Evolutionary conservation across 2,888 invertebrate genomes (phyloP).

Genomic region (Chalcis sispes): DNA sequence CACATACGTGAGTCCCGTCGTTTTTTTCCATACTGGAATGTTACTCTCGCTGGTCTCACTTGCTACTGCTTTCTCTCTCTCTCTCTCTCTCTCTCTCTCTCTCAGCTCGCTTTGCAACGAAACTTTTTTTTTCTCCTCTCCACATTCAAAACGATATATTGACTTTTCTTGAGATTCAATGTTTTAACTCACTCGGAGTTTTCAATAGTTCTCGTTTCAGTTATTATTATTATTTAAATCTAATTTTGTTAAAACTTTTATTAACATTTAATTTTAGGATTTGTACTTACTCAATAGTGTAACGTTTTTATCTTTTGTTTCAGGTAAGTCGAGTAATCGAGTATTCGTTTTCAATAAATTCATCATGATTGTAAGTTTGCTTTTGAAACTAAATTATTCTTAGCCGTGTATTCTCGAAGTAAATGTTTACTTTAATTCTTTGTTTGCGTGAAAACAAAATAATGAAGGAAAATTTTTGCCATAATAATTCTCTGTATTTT

Average conservation of each 20-base stretch:
- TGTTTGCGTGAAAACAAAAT: too few species aligned
- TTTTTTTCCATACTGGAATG: conserved; percentile 19
- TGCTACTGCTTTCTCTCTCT: background rate
- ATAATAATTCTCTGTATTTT: too few species aligned
- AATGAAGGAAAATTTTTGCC: too few species aligned
- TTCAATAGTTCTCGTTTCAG: too few species aligned
- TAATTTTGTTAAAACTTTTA: background rate
- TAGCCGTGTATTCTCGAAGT: too few species aligned
- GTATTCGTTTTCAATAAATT: background rate
- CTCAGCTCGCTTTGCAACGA: background rate
- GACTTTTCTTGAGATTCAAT: conserved; percentile 1
- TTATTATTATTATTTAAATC: background rate
- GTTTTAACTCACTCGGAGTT: background rate
- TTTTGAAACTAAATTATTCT: too few species aligned
- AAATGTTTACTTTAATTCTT: too few species aligned
- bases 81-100: background rate
- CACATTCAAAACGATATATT: conserved; percentile 8
- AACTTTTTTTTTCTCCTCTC: background rate
- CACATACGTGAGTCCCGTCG: background rate
- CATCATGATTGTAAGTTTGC: background rate
- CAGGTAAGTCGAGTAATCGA: conserved; percentile 25
- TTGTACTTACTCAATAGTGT: too few species aligned
- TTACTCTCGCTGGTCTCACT: background rate
- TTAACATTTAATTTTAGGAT: too few species aligned
- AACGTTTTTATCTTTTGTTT: conserved; percentile 9